phyloP scores from a whole-genome alignment of 2,113 vertebrate species.

The Gallinago undulata region DNA sequence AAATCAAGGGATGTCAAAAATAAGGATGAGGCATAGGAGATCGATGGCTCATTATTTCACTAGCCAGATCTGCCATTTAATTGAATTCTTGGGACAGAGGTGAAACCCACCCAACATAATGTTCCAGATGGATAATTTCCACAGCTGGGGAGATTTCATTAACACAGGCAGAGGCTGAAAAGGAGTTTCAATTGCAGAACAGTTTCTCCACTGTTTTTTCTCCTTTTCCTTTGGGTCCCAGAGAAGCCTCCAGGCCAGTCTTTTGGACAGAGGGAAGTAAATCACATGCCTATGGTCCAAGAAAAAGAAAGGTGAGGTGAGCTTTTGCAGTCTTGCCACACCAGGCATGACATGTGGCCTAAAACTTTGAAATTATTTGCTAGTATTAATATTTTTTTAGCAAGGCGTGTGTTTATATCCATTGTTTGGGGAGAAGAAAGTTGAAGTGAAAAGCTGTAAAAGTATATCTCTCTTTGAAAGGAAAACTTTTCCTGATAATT shows the following conservation, averaged over 20 bases:
- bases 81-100: neutral
- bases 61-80: neutral
- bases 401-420: neutral
- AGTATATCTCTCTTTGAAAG: neutral
- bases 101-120: neutral
- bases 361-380: neutral
- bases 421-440: neutral
- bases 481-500: neutral
- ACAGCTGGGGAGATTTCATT: neutral
- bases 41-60: neutral
- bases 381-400: neutral
- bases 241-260: neutral
- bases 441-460: neutral
- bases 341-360: neutral
- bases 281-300: neutral
- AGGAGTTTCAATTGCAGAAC: neutral
- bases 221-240: neutral
- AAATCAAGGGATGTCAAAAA: neutral
- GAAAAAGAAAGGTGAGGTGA: neutral
- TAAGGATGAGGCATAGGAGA: neutral
- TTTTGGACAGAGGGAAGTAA: neutral
- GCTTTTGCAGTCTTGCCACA: neutral
- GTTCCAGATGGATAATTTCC: neutral
- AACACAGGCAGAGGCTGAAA: neutral
- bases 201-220: neutral